Base-by-base conservation (phyloP, 1,140 invertebrate genomes). In the Zaprionus lachaisei region DNA sequence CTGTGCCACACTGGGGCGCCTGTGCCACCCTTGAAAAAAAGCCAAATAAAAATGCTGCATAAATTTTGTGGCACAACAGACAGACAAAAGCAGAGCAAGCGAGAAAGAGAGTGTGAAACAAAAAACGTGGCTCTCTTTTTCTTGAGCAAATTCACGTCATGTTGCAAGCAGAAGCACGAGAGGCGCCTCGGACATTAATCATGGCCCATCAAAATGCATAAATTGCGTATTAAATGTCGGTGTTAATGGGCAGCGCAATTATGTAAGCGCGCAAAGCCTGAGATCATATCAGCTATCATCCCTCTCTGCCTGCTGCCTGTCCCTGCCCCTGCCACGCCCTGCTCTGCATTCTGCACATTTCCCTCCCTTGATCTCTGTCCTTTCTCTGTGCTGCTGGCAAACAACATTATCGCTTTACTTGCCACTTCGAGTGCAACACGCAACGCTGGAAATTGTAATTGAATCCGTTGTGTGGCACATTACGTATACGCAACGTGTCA, bases 161-260 rank as follows among this genome's bases (percentile, higher is more conserved):
- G 68, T 81, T 83, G 81, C 79, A 64, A 70, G 79, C 71, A 62
- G 74, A 34, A 34, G 31, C 84, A 75, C 51, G 77, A 84, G 77
- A 79, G 70, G 44, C 80, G 55, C 6, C 66, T n/a, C 54, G 54
- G 38, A 55, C 84, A 87, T 87, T 87, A 89, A 87, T 89, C 84
- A 87, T 84, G 71, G 68, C 26, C 71, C 85, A 87, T 87, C 84
- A 84, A 89, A 79, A 76, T 80, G 81, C 49, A 79, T 87, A 83
- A 80, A 83, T 70, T 73, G 14, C 54, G 77, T 65, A 44, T 83
- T 80, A 83, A 84, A 68, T 89, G 77, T 73, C 78, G 24, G 55
- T 54, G 78, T 83, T 84, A 87, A 87, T 89, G 87, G 70, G 65
- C 38, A 47, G 15, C 47, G 62, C 54, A 80, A 80, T 80, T 77